Evolutionary conservation across 2,888 invertebrate species (phyloP).

Genomic region (Scaeva pyrastri): DNA sequence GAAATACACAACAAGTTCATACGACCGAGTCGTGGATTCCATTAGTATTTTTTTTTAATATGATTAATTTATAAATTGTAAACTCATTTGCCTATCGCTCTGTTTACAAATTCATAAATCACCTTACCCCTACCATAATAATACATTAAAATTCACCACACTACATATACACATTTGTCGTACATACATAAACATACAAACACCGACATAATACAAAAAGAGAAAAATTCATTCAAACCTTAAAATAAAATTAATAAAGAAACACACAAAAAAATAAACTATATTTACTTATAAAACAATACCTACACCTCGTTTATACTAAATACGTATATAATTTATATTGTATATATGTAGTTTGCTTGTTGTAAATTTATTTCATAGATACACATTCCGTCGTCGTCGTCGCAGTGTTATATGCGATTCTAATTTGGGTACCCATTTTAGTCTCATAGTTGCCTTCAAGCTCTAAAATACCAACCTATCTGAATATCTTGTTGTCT

Average conservation of each 20-base stretch:
- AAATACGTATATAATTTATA: too few species aligned
- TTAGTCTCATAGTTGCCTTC: slow-evolving; percentile 69
- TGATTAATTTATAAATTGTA: slow-evolving; percentile 11
- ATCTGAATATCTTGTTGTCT: background rate
- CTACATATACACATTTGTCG: slow-evolving; percentile 5
- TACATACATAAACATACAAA: slow-evolving; percentile 1
- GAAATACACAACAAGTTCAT: too few species aligned
- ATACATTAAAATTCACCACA: slow-evolving; percentile 22
- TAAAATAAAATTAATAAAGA: slow-evolving; percentile 39
- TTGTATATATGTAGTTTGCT: background rate
- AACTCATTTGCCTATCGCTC: slow-evolving; percentile 31
- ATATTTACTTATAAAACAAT: slow-evolving; percentile 15
- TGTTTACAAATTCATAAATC: slow-evolving; percentile 35
- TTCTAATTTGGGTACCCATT: slow-evolving; percentile 70
- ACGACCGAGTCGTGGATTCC: background rate
- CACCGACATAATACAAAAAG: slow-evolving; percentile 1
- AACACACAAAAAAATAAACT: slow-evolving; percentile 19
- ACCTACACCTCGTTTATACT: slow-evolving; percentile 33
- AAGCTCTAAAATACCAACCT: slow-evolving; percentile 24
- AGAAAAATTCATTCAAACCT: slow-evolving; percentile 20
- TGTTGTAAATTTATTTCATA: slow-evolving; percentile 43
- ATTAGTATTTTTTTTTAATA: background rate
- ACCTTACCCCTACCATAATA: slow-evolving; percentile 16
- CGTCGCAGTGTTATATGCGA: slow-evolving; percentile 53
- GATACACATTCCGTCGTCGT: slow-evolving; percentile 53